A percentile compares a stretch with the other conserved stretches of the same genome.
Evolutionary conservation across 2,113 vertebrate genomes (phyloP).

Genomic region (Brachypodius melanocephalos): DNA sequence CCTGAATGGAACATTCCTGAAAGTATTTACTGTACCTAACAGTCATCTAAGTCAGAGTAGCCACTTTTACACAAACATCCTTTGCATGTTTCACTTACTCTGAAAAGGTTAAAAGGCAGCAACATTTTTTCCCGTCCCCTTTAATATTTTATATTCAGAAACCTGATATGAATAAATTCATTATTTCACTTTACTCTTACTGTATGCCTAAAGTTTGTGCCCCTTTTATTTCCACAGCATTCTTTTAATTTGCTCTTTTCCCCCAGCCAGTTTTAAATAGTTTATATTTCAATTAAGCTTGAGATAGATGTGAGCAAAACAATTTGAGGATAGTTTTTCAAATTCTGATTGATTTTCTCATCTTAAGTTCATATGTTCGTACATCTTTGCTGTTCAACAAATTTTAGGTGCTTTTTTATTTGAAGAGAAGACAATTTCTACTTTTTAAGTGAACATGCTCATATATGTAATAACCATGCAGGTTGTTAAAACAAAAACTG

Average conservation of each 20-base stretch:
- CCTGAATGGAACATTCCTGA: not conserved
- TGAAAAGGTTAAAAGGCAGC: not conserved
- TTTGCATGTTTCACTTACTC: conserved; percentile 1
- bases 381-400: not conserved
- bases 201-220: not conserved
- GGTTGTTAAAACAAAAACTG: not conserved
- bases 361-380: not conserved
- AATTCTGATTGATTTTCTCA: not conserved
- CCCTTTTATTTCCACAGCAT: conserved; percentile 11
- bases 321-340: not conserved
- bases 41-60: not conserved
- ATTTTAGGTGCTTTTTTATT: not conserved
- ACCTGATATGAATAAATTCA: not conserved
- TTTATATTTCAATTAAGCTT: not conserved
- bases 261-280: not conserved
- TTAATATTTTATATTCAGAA: conserved; percentile 17
- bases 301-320: not conserved
- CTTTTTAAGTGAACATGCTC: not conserved
- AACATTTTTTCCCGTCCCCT: not conserved
- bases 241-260: not conserved
- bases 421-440: not conserved
- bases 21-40: not conserved
- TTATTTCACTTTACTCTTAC: conserved; percentile 11
- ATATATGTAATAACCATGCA: not conserved
- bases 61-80: not conserved